Conservation (phyloP, 1,140 invertebrate species). For the Bombus turneri region DNA sequence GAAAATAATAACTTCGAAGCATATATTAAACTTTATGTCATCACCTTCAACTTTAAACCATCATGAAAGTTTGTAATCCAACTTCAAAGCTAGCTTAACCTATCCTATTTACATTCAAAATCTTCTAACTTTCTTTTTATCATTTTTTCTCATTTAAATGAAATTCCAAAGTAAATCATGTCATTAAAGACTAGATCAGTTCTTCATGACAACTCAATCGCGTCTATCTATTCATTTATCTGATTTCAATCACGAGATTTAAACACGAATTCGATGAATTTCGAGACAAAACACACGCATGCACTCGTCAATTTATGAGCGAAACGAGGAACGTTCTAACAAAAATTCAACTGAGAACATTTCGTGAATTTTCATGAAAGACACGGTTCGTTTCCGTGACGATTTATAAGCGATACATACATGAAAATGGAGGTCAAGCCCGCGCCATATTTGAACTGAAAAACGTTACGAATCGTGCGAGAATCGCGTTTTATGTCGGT, state of each 20-base stretch:
- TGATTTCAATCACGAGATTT: not conserved
- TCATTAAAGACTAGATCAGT: too few relatives aligned
- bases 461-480: slow-evolving; percentile 11
- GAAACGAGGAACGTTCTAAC: not conserved
- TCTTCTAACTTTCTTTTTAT: not conserved
- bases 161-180: not conserved
- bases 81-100: not conserved
- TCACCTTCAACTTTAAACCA: not conserved
- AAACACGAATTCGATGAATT: not conserved
- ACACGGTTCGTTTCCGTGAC: not conserved
- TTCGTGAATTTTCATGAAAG: slow-evolving; percentile 3
- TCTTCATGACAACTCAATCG: not conserved
- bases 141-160: not conserved
- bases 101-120: not conserved
- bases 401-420: slow-evolving; percentile 17
- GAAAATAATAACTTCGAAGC: not conserved
- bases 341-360: not conserved
- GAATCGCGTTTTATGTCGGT: slow-evolving; percentile 10
- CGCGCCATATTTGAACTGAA: slow-evolving; percentile 4
- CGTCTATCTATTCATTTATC: not conserved
- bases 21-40: not conserved
- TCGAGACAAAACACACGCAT: not conserved
- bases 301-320: not conserved
- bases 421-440: not conserved
- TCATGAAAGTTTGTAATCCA: not conserved